Percentiles rank a stretch among this genome's conserved stretches.
These are phyloP conservation scores for Tetrao urogallus DNA, from an alignment of 2,113 vertebrate genomes.

Conservation along the genomic window DNA sequence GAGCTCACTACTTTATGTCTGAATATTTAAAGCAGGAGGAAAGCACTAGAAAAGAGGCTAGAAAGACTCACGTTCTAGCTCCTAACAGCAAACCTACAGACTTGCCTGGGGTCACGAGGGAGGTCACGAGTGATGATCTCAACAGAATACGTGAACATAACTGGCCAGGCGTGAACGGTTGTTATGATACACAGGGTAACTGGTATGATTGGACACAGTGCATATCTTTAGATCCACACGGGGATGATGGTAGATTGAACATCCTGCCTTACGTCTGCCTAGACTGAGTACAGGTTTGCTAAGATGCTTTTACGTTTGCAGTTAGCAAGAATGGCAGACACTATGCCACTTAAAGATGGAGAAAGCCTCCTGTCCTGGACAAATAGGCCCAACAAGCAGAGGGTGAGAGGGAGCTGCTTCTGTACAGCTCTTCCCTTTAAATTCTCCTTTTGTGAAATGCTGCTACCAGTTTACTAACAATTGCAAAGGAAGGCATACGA, in stretches of 20 bases:
- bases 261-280: slow-evolving; percentile 96
- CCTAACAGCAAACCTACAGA: slow-evolving; percentile 78
- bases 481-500: slow-evolving; percentile 80
- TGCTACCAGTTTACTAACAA: slow-evolving; percentile 89
- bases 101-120: slow-evolving; percentile 87
- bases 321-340: slow-evolving; percentile 75
- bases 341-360: slow-evolving; percentile 72
- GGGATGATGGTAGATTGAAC: slow-evolving; percentile 90
- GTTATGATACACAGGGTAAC: slow-evolving; percentile 90
- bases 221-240: slow-evolving; percentile 91
- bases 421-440: slow-evolving; percentile 61
- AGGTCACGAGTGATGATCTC: slow-evolving; percentile 83
- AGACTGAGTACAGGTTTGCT: slow-evolving; percentile 82
- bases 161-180: slow-evolving; percentile 96
- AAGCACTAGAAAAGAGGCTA: slow-evolving; percentile 78
- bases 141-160: slow-evolving; percentile 83
- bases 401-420: slow-evolving; percentile 60
- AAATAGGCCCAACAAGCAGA: slow-evolving; percentile 63
- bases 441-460: slow-evolving; percentile 86
- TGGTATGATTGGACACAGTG: slow-evolving; percentile 98
- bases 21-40: slow-evolving; percentile 91
- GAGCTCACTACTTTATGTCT: slow-evolving; percentile 88
- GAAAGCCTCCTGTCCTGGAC: slow-evolving; percentile 72
- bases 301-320: slow-evolving; percentile 79
- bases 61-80: slow-evolving; percentile 83